A percentile compares a stretch with the other conserved stretches of the same genome.
Conservation (phyloP, 2,888 invertebrate species). For the Ornithoptera priamus region DNA sequence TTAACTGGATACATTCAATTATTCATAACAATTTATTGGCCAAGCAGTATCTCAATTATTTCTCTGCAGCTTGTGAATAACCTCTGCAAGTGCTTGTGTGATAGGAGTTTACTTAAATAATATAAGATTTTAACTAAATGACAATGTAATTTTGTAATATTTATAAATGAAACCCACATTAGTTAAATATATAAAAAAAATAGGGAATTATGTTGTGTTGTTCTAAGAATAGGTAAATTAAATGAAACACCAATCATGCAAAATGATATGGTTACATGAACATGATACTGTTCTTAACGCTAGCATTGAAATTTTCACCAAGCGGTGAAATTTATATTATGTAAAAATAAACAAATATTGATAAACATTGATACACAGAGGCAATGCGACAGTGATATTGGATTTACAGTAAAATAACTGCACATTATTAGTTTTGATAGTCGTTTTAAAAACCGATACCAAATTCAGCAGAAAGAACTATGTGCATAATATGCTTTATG, state of each 20-base stretch:
- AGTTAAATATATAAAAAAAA: neutral
- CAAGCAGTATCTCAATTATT: neutral
- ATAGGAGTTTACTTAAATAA: neutral
- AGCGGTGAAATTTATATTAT: neutral
- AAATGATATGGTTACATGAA: conserved; percentile 14
- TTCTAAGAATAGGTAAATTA: neutral
- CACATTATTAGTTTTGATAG: conserved; percentile 6
- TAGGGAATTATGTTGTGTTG: neutral
- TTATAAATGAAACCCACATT: neutral
- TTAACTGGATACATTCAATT: neutral
- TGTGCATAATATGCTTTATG: conserved; percentile 7
- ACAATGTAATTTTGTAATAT: neutral
- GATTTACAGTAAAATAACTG: conserved; percentile 13
- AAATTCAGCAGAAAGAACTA: neutral
- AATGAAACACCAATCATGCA: conserved; percentile 19
- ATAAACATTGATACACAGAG: conserved; percentile 20
- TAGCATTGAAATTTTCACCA: conserved; percentile 4
- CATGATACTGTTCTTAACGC: conserved; percentile 3
- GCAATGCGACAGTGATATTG: conserved; percentile 17
- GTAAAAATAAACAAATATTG: conserved; percentile 8
- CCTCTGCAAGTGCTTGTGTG: neutral
- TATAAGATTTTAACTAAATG: neutral
- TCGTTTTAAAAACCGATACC: neutral
- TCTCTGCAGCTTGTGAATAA: neutral
- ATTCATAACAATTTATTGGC: neutral